A percentile compares a stretch with the other conserved stretches of the same genome.
Conservation (phyloP, 2,797 vertebrate genomes). For the Sciurus vulgaris region DNA sequence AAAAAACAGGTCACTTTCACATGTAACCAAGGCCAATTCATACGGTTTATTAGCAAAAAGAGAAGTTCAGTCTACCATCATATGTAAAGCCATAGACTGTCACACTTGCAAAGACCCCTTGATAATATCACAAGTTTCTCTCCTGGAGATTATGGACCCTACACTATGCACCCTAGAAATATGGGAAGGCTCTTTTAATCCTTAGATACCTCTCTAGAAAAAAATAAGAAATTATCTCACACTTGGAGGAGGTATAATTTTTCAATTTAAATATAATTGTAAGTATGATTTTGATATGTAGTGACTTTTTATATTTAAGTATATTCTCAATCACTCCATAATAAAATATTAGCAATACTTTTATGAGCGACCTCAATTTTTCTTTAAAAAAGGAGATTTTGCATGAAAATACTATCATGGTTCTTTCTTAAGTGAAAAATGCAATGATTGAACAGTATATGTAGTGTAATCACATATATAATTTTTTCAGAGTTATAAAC, state of each 20-base stretch:
- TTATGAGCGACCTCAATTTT: neutral
- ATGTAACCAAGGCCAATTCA: neutral
- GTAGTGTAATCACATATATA: neutral
- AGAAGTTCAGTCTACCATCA: neutral
- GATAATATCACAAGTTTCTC: neutral
- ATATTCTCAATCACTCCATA: neutral
- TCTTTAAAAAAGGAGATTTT: neutral
- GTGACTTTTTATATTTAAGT: neutral
- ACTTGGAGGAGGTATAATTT: neutral
- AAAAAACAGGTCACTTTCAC: neutral
- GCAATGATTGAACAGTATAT: neutral
- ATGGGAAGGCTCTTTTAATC: neutral
- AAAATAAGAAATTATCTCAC: neutral
- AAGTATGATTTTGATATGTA: neutral
- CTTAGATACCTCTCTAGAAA: neutral
- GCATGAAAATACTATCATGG: neutral
- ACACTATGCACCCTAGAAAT: neutral
- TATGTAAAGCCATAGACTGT: neutral
- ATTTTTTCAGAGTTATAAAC: neutral
- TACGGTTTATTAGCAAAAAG: neutral
- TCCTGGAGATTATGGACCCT: neutral
- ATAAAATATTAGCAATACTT: conserved; percentile 20
- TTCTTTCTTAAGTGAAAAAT: neutral
- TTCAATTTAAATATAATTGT: neutral
- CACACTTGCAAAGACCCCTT: neutral